phyloP scores from a whole-genome alignment of 2,888 invertebrate species.

The Gastrophysa polygoni region DNA sequence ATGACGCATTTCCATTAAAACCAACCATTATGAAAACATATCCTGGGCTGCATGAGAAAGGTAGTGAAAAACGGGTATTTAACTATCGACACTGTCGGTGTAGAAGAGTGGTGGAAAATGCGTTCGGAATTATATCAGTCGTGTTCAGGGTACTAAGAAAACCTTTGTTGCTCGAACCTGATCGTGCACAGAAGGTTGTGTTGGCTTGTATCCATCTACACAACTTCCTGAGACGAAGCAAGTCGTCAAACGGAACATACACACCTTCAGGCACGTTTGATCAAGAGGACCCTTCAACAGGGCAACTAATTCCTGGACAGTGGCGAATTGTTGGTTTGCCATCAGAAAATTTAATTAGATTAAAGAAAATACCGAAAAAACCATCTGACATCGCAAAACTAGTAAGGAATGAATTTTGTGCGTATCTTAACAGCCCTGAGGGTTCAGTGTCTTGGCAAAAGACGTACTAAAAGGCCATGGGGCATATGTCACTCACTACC shows the following conservation, averaged over 20 bases:
- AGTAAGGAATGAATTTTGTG: too few relatives aligned
- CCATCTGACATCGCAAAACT: too few relatives aligned
- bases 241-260: constrained; percentile 29
- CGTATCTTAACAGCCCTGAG: too few relatives aligned
- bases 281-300: constrained; percentile 4
- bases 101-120: constrained; percentile 10
- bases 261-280: constrained; percentile 37
- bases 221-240: constrained; percentile 39
- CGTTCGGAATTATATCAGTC: constrained; percentile 23
- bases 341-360: background rate
- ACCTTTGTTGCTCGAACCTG: constrained; percentile 39
- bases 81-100: constrained; percentile 15
- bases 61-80: constrained; percentile 36
- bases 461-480: background rate
- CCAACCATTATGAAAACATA: constrained; percentile 35
- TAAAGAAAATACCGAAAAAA: too few relatives aligned
- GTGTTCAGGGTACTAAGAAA: constrained; percentile 37
- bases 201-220: constrained; percentile 36
- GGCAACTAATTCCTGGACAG: background rate
- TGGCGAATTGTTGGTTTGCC: background rate
- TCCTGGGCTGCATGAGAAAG: constrained; percentile 23
- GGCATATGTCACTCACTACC: background rate
- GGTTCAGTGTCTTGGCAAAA: too few relatives aligned
- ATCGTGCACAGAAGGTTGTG: constrained; percentile 33
- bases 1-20: constrained; percentile 37